Percentiles rank a stretch among this genome's conserved stretches.
These are phyloP conservation scores for Noturus placidus DNA, from an alignment of 2,113 vertebrate genomes.

Conservation along the genomic window DNA sequence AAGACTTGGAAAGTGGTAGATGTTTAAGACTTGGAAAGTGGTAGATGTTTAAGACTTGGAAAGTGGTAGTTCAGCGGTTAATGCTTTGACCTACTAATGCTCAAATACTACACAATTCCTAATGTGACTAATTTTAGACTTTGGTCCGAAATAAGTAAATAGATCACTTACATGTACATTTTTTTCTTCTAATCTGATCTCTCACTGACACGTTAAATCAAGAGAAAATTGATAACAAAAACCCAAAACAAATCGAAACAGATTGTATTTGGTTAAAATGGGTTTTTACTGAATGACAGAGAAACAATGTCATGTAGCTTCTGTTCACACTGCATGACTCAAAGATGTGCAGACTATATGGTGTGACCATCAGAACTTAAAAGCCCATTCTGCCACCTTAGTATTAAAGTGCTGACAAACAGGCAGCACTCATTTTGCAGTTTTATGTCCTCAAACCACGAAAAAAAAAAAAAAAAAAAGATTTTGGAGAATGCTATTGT, in stretches of 20 bases:
- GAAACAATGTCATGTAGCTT: not conserved
- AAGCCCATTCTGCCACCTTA: not conserved
- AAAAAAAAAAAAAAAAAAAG: not conserved
- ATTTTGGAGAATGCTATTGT: not conserved
- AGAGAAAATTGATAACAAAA: not conserved
- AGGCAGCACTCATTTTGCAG: not conserved
- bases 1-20: not conserved
- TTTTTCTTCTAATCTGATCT: not conserved
- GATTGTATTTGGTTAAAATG: not conserved
- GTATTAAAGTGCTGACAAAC: not conserved
- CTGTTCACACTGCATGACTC: not conserved
- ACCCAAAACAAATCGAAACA: not conserved
- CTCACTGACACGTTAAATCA: not conserved
- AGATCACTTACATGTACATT: not conserved
- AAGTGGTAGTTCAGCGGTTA: not conserved
- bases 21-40: not conserved
- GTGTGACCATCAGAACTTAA: not conserved
- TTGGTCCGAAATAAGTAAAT: not conserved
- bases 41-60: not conserved
- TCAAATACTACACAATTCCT: not conserved
- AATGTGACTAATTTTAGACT: not conserved
- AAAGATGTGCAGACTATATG: not conserved
- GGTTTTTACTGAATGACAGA: not conserved
- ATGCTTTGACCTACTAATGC: not conserved
- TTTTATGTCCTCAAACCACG: not conserved